These are phyloP conservation scores for Syrmaticus mikado DNA, from an alignment of 2,113 vertebrate genomes.

Conservation along the genomic window DNA sequence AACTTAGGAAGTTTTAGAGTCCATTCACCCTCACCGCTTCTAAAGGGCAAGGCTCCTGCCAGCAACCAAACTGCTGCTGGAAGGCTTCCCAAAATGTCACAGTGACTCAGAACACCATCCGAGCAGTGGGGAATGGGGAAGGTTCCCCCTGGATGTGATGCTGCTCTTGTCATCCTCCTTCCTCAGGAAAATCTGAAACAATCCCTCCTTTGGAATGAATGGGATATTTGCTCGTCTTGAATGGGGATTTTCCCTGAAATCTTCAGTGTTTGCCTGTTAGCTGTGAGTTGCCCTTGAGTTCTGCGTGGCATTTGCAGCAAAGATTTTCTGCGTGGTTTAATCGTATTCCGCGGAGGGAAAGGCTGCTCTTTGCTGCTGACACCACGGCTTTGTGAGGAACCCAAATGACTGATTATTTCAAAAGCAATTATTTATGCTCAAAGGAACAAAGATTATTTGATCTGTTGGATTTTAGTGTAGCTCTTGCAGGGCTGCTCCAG, in stretches of 20 bases:
- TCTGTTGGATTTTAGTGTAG: background rate
- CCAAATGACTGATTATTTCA: background rate
- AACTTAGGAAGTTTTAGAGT: background rate
- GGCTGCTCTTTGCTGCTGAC: background rate
- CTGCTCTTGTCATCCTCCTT: accelerated
- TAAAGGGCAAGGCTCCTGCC: background rate
- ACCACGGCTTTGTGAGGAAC: background rate
- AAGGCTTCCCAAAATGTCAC: constrained; percentile 27
- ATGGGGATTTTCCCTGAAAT: background rate
- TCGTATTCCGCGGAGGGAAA: background rate
- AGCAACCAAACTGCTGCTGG: background rate
- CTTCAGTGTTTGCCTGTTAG: accelerated
- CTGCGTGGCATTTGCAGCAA: background rate
- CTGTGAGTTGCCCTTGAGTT: background rate
- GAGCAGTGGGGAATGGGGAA: accelerated
- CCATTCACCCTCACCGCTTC: background rate
- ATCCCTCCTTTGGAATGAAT: accelerated
- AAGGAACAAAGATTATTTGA: constrained; percentile 11
- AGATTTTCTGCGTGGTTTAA: background rate
- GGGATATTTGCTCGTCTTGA: background rate
- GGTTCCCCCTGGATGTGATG: background rate
- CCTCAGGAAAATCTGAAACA: background rate
- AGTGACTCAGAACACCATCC: background rate
- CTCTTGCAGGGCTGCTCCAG: background rate
- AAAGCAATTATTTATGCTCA: background rate